phyloP scores from a whole-genome alignment of 2,113 vertebrate species.

The Nothobranchius kuhntae region DNA sequence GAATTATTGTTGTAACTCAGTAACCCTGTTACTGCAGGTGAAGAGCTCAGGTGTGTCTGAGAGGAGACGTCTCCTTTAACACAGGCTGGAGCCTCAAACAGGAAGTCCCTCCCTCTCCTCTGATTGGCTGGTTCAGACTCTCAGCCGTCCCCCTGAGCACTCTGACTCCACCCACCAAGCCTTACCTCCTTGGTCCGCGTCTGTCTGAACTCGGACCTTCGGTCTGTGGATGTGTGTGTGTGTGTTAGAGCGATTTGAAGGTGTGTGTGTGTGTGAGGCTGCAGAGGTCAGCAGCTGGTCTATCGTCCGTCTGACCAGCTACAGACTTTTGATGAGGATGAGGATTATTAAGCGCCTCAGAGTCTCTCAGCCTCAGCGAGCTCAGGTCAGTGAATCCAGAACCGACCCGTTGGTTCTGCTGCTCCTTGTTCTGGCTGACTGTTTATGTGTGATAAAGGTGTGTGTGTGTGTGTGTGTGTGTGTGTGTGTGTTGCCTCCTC shows the following conservation, averaged over 20 bases:
- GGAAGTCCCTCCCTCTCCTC: constrained; percentile 1
- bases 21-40: too few species aligned
- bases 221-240: constrained; percentile 6
- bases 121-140: constrained; percentile 42
- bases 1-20: too few species aligned
- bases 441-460: too few species aligned
- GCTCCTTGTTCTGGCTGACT: neutral
- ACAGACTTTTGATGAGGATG: neutral
- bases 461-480: too few species aligned
- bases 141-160: neutral
- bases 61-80: constrained; percentile 19
- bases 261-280: neutral
- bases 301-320: neutral
- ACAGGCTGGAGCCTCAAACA: constrained; percentile 21
- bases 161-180: neutral
- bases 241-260: neutral
- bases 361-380: constrained; percentile 7
- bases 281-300: neutral
- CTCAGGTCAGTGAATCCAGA: constrained; percentile 56
- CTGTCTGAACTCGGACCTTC: neutral
- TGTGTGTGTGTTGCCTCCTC: too few species aligned
- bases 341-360: constrained; percentile 9
- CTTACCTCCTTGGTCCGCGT: neutral
- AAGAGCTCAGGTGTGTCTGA: neutral
- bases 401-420: neutral